Conservation (phyloP, 1,140 invertebrate species). For the Danaus melanippus region DNA sequence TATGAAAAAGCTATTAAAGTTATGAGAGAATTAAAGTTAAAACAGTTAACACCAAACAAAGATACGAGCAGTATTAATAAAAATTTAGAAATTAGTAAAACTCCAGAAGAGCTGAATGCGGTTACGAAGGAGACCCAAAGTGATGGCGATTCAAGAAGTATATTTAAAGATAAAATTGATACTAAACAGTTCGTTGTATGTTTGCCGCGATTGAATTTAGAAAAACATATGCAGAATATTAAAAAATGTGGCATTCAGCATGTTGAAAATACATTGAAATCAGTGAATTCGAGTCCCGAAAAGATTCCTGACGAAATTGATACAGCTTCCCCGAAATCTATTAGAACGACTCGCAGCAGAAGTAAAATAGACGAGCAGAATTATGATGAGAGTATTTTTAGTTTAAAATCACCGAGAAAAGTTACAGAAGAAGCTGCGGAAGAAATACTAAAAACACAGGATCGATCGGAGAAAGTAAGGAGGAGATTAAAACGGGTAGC, state of each 20-base stretch:
- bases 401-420: too few species aligned
- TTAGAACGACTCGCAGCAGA: too few species aligned
- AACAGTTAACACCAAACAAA: slow-evolving; percentile 4
- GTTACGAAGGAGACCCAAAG: slow-evolving; percentile 1
- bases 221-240: neutral
- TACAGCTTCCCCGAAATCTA: too few species aligned
- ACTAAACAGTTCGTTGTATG: slow-evolving; percentile 8
- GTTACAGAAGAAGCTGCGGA: too few species aligned
- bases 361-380: too few species aligned
- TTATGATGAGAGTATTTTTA: too few species aligned
- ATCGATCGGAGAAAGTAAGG: neutral
- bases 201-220: slow-evolving; percentile 5
- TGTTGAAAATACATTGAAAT: neutral
- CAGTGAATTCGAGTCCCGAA: too few species aligned
- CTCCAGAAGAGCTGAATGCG: slow-evolving; percentile 1
- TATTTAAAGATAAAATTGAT: neutral
- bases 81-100: slow-evolving; percentile 6
- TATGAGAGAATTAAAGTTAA: slow-evolving; percentile 41
- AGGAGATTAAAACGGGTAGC: slow-evolving; percentile 9
- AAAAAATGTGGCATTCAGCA: neutral
- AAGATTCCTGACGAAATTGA: too few species aligned
- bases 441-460: too few species aligned
- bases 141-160: neutral
- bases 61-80: slow-evolving; percentile 18
- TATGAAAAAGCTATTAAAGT: slow-evolving; percentile 54